These are phyloP conservation scores for Pseudocheirus occidentalis DNA, from an alignment of 2,797 vertebrate genomes.

Conservation along the genomic window DNA sequence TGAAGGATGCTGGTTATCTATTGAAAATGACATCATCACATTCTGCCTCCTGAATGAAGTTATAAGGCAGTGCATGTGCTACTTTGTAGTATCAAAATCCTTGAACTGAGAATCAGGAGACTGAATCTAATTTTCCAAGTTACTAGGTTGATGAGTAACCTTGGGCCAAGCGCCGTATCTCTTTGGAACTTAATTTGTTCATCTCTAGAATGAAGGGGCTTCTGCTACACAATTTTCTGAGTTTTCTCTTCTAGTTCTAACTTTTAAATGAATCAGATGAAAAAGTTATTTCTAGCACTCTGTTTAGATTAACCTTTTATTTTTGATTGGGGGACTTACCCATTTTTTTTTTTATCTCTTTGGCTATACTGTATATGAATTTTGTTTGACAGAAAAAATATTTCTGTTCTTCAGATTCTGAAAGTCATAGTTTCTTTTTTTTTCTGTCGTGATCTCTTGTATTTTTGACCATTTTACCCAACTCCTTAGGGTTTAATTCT, in stretches of 20 bases:
- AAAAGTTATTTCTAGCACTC: neutral
- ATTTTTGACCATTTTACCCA: constrained; percentile 38
- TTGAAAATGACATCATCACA: neutral
- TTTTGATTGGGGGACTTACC: neutral
- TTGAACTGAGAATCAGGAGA: neutral
- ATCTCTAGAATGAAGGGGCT: neutral
- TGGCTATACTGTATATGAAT: neutral
- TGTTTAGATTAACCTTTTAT: neutral
- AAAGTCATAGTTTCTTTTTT: constrained; percentile 21
- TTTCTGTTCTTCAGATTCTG: constrained; percentile 7
- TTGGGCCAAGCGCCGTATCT: neutral
- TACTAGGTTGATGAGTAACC: neutral
- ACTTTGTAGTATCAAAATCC: neutral
- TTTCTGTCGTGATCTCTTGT: neutral
- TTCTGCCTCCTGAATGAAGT: neutral
- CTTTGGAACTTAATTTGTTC: neutral
- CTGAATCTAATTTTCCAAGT: neutral
- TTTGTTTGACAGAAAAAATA: constrained; percentile 40
- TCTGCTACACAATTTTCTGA: neutral
- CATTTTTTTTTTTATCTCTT: neutral
- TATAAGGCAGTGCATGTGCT: neutral
- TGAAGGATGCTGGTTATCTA: neutral
- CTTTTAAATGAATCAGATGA: neutral
- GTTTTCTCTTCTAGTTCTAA: neutral
- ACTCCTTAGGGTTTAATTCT: neutral